Evolutionary conservation across 2,888 invertebrate genomes (phyloP).

Genomic region (Oscheius onirici): DNA sequence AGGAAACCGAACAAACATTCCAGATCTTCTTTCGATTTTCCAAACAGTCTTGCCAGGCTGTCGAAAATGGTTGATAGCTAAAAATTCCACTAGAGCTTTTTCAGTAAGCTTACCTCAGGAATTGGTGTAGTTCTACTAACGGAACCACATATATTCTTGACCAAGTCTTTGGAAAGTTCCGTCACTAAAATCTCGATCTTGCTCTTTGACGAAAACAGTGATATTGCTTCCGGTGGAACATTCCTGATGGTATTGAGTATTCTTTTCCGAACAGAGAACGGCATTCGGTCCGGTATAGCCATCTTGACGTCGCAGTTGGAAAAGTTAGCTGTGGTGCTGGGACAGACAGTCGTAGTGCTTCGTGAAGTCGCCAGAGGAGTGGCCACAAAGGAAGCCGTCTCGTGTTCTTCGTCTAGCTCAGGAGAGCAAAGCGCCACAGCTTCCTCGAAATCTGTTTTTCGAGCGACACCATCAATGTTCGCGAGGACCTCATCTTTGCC

Average conservation of each 20-base stretch:
- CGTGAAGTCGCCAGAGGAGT: neutral
- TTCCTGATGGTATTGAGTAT: conserved; percentile 8
- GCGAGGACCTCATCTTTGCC: conserved; percentile 23
- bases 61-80: conserved; percentile 7
- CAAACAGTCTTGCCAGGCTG: conserved; percentile 5
- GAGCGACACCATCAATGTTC: neutral
- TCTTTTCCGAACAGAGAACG: conserved; percentile 6
- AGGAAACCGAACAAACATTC: conserved; percentile 17
- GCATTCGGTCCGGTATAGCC: conserved; percentile 2
- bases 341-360: neutral
- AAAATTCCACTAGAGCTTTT: neutral
- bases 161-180: conserved; percentile 33
- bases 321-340: conserved; percentile 12
- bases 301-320: conserved; percentile 29
- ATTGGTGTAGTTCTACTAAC: conserved; percentile 19
- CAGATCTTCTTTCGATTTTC: conserved; percentile 22
- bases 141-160: conserved; percentile 41
- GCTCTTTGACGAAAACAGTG: conserved; percentile 32
- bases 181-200: conserved; percentile 44
- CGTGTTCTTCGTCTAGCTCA: conserved; percentile 16
- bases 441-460: neutral
- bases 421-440: neutral
- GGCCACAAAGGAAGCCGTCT: neutral
- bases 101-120: neutral
- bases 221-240: conserved; percentile 31